Base-by-base conservation (phyloP, 1,140 invertebrate genomes). In the Neodiprion pinetum region DNA sequence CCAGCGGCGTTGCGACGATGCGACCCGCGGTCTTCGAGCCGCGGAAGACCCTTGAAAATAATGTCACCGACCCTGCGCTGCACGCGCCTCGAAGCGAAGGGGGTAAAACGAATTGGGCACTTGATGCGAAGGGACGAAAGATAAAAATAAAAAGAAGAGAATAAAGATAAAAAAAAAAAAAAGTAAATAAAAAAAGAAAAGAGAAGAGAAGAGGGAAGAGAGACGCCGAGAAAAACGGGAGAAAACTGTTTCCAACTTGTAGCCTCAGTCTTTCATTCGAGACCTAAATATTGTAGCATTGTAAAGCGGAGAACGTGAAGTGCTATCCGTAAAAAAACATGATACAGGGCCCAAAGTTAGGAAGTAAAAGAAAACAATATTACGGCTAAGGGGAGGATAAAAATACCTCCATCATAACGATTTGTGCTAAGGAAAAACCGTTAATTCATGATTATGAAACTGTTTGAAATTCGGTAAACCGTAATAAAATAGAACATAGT, bases 111-210 rank as follows among this genome's bases (percentile, higher is more conserved):
- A 61, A 61, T 61, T 12, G 53, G 53, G 53, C 53, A 61, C 53
- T 9, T 61, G 2, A 40, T 40, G 5, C 28, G 28, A 61, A 61
- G n/a, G n/a, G n/a, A 5, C 53, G 71, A 66, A 73, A 48, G 47
- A 66, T 9, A 21, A 67, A 9, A 65, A 66, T 9, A 21, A 67
- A 17, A 48, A 21, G 12, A 68, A 9, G 67, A 48, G 17, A 28
- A 68, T 12, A 10, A 14, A 17, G 23, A 61, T 17, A 17, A 61
- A 23, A 48, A 68, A n/a, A 40, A 76, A 70, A 72, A 75, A 71
- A 23, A 69, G 74, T 40, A 65, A 71, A 70, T 66, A 73, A 74
- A 74, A 74, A 74, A 53, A 72, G 48, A 49, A 61, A 7, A 48
- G 47, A 17, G 71, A 21, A 69, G 17, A 73, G 1, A 53, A 11